phyloP scores from a whole-genome alignment of 1,140 invertebrate genomes.

The Drosophila takahashii region DNA sequence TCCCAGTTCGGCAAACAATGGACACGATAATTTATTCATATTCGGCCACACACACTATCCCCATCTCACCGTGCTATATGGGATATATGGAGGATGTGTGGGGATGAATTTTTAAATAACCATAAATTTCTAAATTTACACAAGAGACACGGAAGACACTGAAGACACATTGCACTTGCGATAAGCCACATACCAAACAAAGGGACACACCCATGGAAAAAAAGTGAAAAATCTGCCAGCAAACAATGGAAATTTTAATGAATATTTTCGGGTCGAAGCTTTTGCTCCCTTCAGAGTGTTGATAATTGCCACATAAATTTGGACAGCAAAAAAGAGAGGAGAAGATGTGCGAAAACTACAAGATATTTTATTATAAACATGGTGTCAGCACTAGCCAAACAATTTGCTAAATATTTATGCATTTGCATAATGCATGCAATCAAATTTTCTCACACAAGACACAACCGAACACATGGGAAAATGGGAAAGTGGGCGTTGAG shows the following conservation, averaged over 20 bases:
- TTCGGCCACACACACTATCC: constrained; percentile 54
- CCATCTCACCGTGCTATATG: not conserved
- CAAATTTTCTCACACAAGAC: constrained; percentile 47
- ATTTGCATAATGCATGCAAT: constrained; percentile 76
- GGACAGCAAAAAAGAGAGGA: constrained; percentile 13
- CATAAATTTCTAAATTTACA: constrained; percentile 83
- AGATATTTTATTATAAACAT: constrained; percentile 45
- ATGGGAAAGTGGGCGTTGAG: not conserved
- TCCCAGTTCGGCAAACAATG: constrained; percentile 70
- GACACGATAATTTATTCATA: constrained; percentile 79
- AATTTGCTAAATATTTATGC: constrained; percentile 69
- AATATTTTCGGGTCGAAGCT: constrained; percentile 73
- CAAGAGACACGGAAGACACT: constrained; percentile 77
- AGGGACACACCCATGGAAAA: constrained; percentile 12
- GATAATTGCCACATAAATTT: constrained; percentile 81
- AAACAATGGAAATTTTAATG: constrained; percentile 80
- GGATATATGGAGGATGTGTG: constrained; percentile 1
- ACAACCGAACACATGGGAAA: constrained; percentile 10
- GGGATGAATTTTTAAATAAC: constrained; percentile 80
- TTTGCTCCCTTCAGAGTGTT: constrained; percentile 62
- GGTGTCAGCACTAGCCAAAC: constrained; percentile 54
- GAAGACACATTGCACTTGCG: constrained; percentile 79
- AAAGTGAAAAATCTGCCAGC: constrained; percentile 60
- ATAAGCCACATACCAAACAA: constrained; percentile 65
- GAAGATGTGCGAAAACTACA: constrained; percentile 24